phyloP scores from a whole-genome alignment of 1,140 invertebrate species.

The Drosophila miranda region DNA sequence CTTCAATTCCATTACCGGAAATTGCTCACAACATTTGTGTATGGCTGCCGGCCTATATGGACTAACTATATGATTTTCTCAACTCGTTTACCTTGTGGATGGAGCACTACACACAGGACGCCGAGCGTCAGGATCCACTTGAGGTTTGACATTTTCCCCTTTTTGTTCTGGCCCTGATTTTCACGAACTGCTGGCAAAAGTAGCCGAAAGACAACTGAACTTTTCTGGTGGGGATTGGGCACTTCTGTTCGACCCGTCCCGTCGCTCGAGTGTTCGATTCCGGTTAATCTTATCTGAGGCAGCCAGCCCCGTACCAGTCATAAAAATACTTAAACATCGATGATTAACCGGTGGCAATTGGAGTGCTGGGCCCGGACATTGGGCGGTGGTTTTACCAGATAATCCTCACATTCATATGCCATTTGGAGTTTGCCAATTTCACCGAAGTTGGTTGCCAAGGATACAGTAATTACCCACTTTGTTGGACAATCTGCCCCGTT shows the following conservation, averaged over 20 bases:
- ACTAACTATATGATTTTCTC: constrained; percentile 13
- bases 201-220: constrained; percentile 26
- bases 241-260: constrained; percentile 5
- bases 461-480: constrained; percentile 36
- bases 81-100: constrained; percentile 47
- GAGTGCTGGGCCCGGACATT: background rate
- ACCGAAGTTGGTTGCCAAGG: constrained; percentile 45
- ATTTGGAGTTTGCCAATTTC: constrained; percentile 7
- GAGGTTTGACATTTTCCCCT: constrained; percentile 45
- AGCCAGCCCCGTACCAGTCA: background rate
- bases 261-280: constrained; percentile 41
- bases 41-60: background rate
- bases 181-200: constrained; percentile 13
- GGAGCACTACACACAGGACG: constrained; percentile 47
- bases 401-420: constrained; percentile 27
- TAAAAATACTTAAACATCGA: constrained; percentile 41
- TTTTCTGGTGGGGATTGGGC: constrained; percentile 12
- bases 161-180: background rate
- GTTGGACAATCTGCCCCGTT: background rate
- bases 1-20: constrained; percentile 75
- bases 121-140: constrained; percentile 40
- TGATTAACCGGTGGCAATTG: constrained; percentile 41
- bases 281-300: constrained; percentile 60
- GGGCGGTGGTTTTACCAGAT: constrained; percentile 25
- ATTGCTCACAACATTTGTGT: constrained; percentile 45